These are phyloP conservation scores for Diorhabda sublineata DNA, from an alignment of 1,140 invertebrate species.

Conservation along the genomic window DNA sequence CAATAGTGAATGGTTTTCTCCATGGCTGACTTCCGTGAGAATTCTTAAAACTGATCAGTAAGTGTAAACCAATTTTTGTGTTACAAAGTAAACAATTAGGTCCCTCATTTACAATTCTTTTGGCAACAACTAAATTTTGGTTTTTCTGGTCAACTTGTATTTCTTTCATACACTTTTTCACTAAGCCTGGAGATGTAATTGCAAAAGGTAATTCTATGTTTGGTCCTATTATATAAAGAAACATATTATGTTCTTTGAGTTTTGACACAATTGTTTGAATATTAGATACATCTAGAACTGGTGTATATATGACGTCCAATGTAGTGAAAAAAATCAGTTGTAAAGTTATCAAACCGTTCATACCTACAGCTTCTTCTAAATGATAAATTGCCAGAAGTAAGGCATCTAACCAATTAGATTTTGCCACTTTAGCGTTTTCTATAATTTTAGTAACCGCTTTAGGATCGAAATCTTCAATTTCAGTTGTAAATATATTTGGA, in stretches of 20 bases:
- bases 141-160: constrained; percentile 14
- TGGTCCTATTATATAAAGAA: constrained; percentile 31
- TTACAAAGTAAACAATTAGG: constrained; percentile 25
- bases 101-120: constrained; percentile 22
- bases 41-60: constrained; percentile 25
- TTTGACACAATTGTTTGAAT: constrained; percentile 13
- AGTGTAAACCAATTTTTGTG: constrained; percentile 25
- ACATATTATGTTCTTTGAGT: constrained; percentile 23
- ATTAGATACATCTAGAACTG: constrained; percentile 1
- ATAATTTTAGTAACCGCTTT: constrained; percentile 17
- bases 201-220: constrained; percentile 21
- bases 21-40: constrained; percentile 26
- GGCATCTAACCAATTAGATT: constrained; percentile 26
- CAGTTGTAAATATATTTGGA: constrained; percentile 9
- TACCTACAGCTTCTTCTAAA: constrained; percentile 20
- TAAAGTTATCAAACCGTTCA: constrained; percentile 22
- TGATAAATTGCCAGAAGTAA: constrained; percentile 22
- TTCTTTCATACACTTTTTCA: constrained; percentile 26
- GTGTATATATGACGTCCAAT: constrained; percentile 7
- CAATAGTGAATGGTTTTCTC: constrained; percentile 26
- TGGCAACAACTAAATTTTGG: constrained; percentile 14
- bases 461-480: constrained; percentile 15
- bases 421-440: constrained; percentile 8
- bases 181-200: constrained; percentile 16
- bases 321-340: constrained; percentile 27